Base-by-base conservation (phyloP, 2,888 invertebrate species). In the Tenthredo notha region DNA sequence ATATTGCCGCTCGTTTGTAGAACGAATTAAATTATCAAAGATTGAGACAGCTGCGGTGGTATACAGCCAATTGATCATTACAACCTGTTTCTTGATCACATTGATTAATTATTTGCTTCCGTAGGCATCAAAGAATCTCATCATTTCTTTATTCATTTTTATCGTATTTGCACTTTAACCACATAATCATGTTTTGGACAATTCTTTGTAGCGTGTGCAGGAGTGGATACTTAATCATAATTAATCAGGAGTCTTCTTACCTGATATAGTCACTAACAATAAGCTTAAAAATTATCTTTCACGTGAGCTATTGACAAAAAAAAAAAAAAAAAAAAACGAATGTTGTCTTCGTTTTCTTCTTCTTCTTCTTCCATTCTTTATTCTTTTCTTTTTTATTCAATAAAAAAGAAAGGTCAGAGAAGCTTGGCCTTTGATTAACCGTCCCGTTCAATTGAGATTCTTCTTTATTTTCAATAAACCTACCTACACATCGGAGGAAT, bases 371-470 rank as follows among this genome's bases (percentile, higher is more conserved):
- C 47, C 33, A 43, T 25, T 74, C 10, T 40, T 43, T 2, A n/a
- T 43, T 43, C 21, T 21, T 25, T 43, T 72, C 6, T 10, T 10
- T 21, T 3, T 43, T 25, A 10, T 9, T 50, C 18, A 18, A 54
- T 18, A 29, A 77, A 18, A 50, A 47, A n/a, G 29, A 77, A 29
- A 50, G 33, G 54, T 77, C 50, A 77, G 77, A 29, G 50, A 33
- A 77, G n/a, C 29, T 47, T 50, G 47, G 75, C 75, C 50, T 75
- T 75, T 75, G 75, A 75, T 75, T 75, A 75, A 21, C 75, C 29
- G 47, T 75, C 50, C 43, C 21, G 9, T 47, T 29, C 54, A 29
- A 54, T 54, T 29, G 33, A 54, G 29, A 54, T 12, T 25, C 12
- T 54, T 33, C 18, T 54, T 54, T n/a, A 50, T 50, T 74, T 74